phyloP scores from a whole-genome alignment of 2,888 invertebrate species.

The Dicycla oo region DNA sequence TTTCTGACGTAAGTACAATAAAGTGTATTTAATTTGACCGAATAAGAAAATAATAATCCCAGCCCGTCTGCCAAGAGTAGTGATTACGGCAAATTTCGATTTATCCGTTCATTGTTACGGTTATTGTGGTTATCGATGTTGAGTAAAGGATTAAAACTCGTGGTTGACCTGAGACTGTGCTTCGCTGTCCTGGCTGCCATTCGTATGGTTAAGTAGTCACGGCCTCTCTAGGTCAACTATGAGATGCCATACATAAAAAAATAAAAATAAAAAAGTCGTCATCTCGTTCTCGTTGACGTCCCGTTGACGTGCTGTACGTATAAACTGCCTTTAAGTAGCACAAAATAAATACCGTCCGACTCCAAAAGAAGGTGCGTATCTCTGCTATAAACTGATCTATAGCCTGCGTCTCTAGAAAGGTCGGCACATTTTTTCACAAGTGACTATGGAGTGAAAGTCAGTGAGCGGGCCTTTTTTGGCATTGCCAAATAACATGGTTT shows the following conservation, averaged over 20 bases:
- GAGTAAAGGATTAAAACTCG: background rate
- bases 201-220: no score
- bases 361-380: constrained; percentile 41
- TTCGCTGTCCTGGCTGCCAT: background rate
- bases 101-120: constrained; percentile 14
- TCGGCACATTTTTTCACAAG: constrained; percentile 83
- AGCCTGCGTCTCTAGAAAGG: constrained; percentile 75
- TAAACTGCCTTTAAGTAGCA: background rate
- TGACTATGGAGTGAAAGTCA: constrained; percentile 83
- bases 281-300: no score
- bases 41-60: no score
- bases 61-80: background rate
- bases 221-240: no score
- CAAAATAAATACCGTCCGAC: constrained; percentile 7
- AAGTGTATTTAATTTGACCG: no score
- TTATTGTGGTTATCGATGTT: constrained; percentile 1
- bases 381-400: constrained; percentile 54
- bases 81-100: constrained; percentile 24
- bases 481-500: constrained; percentile 80
- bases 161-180: background rate
- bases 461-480: constrained; percentile 81
- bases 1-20: no score
- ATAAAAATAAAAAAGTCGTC: no score
- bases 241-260: no score
- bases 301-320: no score